Evolutionary conservation across 2,113 vertebrate genomes (phyloP).

Genomic region (Dendropsophus ebraccatus): DNA sequence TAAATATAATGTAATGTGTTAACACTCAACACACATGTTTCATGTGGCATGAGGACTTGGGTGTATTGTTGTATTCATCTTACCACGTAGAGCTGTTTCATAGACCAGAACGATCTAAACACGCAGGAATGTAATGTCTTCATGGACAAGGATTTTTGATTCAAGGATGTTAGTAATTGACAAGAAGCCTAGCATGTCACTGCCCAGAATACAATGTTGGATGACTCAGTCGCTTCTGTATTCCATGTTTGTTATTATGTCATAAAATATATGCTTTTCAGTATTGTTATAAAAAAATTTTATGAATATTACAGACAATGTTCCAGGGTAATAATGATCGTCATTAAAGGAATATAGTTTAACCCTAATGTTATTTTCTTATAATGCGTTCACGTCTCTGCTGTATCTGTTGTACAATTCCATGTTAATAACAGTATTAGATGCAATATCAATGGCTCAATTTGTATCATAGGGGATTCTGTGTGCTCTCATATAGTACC

Average conservation of each 20-base stretch:
- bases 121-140: neutral
- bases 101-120: neutral
- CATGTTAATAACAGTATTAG: neutral
- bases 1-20: neutral
- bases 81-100: neutral
- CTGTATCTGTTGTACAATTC: neutral
- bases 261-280: constrained; percentile 95
- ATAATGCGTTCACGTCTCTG: neutral
- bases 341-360: constrained; percentile 84
- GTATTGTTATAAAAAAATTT: constrained; percentile 88
- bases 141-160: neutral
- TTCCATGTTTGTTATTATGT: constrained; percentile 85
- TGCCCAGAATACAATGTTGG: neutral
- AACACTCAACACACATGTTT: neutral
- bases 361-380: constrained; percentile 67
- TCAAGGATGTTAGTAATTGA: constrained; percentile 15
- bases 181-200: neutral
- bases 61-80: neutral
- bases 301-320: constrained; percentile 77
- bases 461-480: neutral
- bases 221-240: constrained; percentile 14
- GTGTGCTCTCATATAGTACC: neutral
- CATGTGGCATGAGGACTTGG: no score
- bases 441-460: neutral
- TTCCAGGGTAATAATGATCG: constrained; percentile 71